A percentile compares a stretch with the other conserved stretches of the same genome.
phyloP scores from a whole-genome alignment of 2,113 vertebrate genomes.

The Morone saxatilis region DNA sequence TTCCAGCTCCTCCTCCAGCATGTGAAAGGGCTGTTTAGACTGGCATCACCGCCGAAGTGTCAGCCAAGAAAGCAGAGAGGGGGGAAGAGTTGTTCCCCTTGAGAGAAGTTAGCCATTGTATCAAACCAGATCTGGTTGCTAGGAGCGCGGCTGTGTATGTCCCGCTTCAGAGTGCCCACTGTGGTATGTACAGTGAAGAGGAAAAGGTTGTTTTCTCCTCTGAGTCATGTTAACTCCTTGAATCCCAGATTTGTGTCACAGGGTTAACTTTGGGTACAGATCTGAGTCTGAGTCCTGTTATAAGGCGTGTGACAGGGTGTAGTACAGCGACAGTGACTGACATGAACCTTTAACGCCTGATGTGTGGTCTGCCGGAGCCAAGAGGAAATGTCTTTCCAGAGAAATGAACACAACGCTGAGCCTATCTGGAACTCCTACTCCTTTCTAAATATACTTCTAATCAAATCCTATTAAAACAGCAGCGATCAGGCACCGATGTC shows the following conservation, averaged over 20 bases:
- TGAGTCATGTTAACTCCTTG: constrained; percentile 25
- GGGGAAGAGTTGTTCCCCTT: constrained; percentile 20
- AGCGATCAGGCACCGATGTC: not conserved
- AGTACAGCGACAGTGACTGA: not conserved
- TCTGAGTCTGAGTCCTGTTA: not conserved
- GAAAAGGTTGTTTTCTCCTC: constrained; percentile 23
- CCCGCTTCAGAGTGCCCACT: constrained; percentile 16
- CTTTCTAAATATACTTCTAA: not conserved
- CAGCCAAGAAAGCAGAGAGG: constrained; percentile 13
- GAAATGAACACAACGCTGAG: not conserved
- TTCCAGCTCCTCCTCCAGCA: constrained; percentile 12
- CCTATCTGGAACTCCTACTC: constrained; percentile 2
- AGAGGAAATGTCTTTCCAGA: not conserved
- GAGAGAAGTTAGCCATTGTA: constrained; percentile 55
- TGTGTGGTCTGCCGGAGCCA: constrained; percentile 21
- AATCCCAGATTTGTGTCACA: constrained; percentile 8
- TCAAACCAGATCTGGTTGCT: constrained; percentile 62
- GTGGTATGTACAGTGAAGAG: constrained; percentile 34
- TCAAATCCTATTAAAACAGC: not conserved
- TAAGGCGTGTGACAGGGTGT: not conserved
- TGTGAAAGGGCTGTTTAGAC: constrained; percentile 49
- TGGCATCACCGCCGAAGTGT: constrained; percentile 25
- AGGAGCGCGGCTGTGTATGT: constrained; percentile 33
- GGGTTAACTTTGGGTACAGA: not conserved
- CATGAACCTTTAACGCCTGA: constrained; percentile 16